A percentile compares a stretch with the other conserved stretches of the same genome.
Evolutionary conservation across 2,797 vertebrate species (phyloP).

Genomic region (Vespertilio murinus): DNA sequence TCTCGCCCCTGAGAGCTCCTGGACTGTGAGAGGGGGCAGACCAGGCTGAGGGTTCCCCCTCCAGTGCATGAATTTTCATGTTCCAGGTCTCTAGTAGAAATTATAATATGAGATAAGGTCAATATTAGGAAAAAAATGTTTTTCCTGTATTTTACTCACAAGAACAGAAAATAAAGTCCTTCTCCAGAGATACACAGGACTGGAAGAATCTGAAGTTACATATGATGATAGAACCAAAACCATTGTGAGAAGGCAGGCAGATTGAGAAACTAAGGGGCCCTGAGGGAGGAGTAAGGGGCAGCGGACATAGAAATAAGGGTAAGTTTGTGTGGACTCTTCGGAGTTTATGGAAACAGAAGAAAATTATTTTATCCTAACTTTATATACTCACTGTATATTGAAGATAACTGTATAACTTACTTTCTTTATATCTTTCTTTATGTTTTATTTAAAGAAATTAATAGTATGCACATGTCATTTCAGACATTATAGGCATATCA

Average conservation of each 20-base stretch:
- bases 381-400: not conserved
- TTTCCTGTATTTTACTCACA: conserved; percentile 4
- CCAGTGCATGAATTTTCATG: too few relatives aligned
- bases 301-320: not conserved
- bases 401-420: conserved; percentile 17
- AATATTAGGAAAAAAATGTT: not conserved
- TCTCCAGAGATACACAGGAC: not conserved
- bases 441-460: not conserved
- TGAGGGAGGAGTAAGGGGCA: not conserved
- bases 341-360: not conserved
- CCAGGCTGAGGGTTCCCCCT: too few relatives aligned
- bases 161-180: conserved; percentile 25
- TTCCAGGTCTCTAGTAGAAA: not conserved
- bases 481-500: conserved; percentile 6
- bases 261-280: not conserved
- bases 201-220: not conserved
- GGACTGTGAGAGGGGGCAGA: too few relatives aligned
- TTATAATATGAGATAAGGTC: not conserved
- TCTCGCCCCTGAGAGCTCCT: too few relatives aligned
- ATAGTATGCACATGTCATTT: not conserved
- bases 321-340: not conserved
- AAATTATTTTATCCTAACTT: conserved; percentile 34
- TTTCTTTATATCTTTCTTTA: not conserved
- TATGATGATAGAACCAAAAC: not conserved
- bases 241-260: not conserved